Evolutionary conservation across 2,888 invertebrate genomes (phyloP).

Genomic region (Slavum lentiscoides): DNA sequence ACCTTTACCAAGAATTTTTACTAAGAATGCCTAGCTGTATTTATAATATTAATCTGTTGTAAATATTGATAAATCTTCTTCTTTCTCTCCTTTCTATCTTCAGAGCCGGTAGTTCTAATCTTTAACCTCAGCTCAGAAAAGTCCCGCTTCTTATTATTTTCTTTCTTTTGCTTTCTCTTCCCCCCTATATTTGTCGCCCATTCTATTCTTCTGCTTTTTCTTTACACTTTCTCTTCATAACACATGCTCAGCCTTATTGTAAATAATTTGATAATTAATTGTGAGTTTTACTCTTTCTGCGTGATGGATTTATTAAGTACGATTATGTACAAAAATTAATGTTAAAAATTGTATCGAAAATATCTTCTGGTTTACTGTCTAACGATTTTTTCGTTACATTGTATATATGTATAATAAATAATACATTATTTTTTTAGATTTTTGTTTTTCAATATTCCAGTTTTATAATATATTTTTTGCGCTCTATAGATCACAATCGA

Average conservation of each 20-base stretch:
- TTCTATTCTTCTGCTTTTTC: too few species aligned
- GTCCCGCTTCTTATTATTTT: too few species aligned
- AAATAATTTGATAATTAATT: not conserved
- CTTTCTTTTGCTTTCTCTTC: too few species aligned
- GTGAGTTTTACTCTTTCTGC: not conserved
- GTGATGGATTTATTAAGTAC: not conserved
- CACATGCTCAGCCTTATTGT: not conserved
- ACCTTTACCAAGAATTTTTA: not conserved
- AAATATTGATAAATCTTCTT: not conserved
- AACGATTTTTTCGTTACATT: conserved; percentile 1
- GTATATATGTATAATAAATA: conserved; percentile 20
- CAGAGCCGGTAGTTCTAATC: too few species aligned
- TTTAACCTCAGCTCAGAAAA: too few species aligned
- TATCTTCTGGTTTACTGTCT: not conserved
- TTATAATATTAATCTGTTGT: conserved; percentile 24
- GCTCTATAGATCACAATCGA: conserved; percentile 76
- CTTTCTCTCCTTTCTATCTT: not conserved
- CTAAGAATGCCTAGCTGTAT: conserved; percentile 33
- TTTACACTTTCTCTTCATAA: too few species aligned
- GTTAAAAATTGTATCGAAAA: not conserved
- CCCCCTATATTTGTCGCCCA: too few species aligned
- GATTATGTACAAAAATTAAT: not conserved
- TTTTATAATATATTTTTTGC: conserved; percentile 57
- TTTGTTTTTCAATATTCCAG: not conserved
- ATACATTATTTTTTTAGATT: conserved; percentile 11